Conservation (phyloP, 2,113 vertebrate genomes). For the Ptilonorhynchus violaceus region DNA sequence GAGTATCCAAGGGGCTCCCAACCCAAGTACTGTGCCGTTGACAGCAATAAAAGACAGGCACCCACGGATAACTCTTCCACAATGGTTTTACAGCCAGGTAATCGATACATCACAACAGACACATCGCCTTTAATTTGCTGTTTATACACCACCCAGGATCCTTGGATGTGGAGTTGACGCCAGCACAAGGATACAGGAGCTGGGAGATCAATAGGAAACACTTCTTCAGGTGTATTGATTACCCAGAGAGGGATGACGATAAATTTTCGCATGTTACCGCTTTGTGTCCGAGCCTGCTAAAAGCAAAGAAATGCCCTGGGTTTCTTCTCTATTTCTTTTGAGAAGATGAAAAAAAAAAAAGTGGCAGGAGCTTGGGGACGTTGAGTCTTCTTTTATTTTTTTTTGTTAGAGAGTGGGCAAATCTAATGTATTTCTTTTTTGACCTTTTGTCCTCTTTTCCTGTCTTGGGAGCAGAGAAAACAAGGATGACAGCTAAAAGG, state of each 20-base stretch:
- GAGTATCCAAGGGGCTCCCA: not conserved
- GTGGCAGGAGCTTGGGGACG: not conserved
- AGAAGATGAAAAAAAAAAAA: not conserved
- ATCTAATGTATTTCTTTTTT: not conserved
- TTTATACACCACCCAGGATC: not conserved
- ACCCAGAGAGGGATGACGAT: not conserved
- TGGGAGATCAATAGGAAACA: conserved; percentile 12
- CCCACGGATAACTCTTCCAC: conserved; percentile 7
- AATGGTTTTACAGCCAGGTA: conserved; percentile 16
- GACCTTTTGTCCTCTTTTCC: not conserved
- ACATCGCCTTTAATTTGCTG: not conserved
- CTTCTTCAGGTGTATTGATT: conserved; percentile 12
- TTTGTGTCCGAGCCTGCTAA: not conserved
- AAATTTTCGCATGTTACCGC: not conserved
- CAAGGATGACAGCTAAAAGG: not conserved
- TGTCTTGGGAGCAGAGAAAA: not conserved
- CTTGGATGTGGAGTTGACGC: not conserved
- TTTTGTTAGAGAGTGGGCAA: not conserved
- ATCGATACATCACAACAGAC: not conserved
- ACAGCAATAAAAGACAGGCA: not conserved
- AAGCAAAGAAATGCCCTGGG: not conserved
- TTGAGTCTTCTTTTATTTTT: not conserved
- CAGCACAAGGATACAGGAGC: not conserved
- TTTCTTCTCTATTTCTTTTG: not conserved
- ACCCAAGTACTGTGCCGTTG: not conserved